Percentiles rank a stretch among this genome's conserved stretches.
phyloP scores from a whole-genome alignment of 2,888 invertebrate species.

The Ophion slaviceki region DNA sequence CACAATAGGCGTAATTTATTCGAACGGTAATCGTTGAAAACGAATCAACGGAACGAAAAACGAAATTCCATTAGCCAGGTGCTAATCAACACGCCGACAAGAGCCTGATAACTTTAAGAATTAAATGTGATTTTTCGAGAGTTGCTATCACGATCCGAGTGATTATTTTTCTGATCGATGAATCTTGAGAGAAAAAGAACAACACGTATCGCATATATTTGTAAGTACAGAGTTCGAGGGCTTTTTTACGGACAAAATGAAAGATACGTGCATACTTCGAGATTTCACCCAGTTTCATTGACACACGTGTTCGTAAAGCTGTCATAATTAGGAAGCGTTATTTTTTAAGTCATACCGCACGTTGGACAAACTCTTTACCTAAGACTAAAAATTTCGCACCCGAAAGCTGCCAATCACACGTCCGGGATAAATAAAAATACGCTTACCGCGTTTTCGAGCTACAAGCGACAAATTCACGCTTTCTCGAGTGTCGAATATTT shows the following conservation, averaged over 20 bases:
- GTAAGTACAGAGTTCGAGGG: constrained; percentile 47
- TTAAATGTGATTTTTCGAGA: constrained; percentile 53
- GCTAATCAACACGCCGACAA: constrained; percentile 57
- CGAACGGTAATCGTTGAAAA: constrained; percentile 49
- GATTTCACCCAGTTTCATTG: constrained; percentile 48
- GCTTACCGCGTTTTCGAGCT: constrained; percentile 28
- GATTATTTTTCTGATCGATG: constrained; percentile 62
- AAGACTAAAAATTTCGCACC: neutral
- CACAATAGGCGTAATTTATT: constrained; percentile 55
- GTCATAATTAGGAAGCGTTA: constrained; percentile 56
- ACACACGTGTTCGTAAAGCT: constrained; percentile 59
- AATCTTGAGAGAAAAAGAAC: constrained; percentile 32
- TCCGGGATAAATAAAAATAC: constrained; percentile 24
- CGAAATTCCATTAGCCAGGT: constrained; percentile 57
- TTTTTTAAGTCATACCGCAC: constrained; percentile 4
- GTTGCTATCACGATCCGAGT: constrained; percentile 43
- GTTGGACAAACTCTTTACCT: constrained; percentile 9
- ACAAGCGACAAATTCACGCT: constrained; percentile 13
- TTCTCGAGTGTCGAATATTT: constrained; percentile 25
- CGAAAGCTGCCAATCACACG: constrained; percentile 25
- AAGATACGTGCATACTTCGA: constrained; percentile 45
- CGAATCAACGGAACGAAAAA: constrained; percentile 31
- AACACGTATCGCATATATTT: constrained; percentile 53
- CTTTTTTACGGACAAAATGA: constrained; percentile 51
- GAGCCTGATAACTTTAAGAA: constrained; percentile 58